These are phyloP conservation scores for Cyprinodon variegatus DNA, from an alignment of 2,113 vertebrate genomes.

Conservation along the genomic window DNA sequence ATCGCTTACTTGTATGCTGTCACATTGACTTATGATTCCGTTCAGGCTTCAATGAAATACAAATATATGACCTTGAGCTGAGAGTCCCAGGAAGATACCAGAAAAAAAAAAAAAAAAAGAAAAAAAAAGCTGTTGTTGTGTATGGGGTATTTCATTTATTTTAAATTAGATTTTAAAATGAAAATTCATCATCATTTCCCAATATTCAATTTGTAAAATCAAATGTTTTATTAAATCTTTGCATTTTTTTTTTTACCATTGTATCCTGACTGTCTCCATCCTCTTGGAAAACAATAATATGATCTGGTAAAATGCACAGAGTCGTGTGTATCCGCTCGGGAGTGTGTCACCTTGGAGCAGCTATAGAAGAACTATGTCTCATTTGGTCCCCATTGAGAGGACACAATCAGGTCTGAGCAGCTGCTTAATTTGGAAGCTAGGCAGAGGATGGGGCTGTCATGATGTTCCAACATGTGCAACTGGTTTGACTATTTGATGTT, in stretches of 20 bases:
- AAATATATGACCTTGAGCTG: too few relatives aligned
- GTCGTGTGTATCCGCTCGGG: slow-evolving; percentile 36
- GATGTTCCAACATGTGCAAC: slow-evolving; percentile 64
- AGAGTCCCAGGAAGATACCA: too few relatives aligned
- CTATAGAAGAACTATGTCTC: slow-evolving; percentile 61
- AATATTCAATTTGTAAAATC: slow-evolving; percentile 41
- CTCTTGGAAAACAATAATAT: slow-evolving; percentile 20
- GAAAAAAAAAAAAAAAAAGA: too few relatives aligned
- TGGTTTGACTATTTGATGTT: slow-evolving; percentile 56
- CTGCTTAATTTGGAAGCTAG: slow-evolving; percentile 73
- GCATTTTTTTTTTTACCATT: slow-evolving; percentile 1
- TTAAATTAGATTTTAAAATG: too few relatives aligned
- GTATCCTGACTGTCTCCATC: background rate
- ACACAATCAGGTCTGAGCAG: slow-evolving; percentile 73
- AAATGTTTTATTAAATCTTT: slow-evolving; percentile 29
- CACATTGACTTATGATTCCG: too few relatives aligned
- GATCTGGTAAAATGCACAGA: slow-evolving; percentile 29
- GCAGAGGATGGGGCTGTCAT: slow-evolving; percentile 57
- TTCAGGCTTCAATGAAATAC: too few relatives aligned
- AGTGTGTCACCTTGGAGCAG: slow-evolving; percentile 62
- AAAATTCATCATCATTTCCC: slow-evolving; percentile 12
- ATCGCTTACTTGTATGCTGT: too few relatives aligned
- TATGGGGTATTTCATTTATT: too few relatives aligned
- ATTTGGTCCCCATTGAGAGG: slow-evolving; percentile 56
- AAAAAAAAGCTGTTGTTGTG: too few relatives aligned